Base-by-base conservation (phyloP, 2,888 invertebrate species). In the Melanostoma mellinum region DNA sequence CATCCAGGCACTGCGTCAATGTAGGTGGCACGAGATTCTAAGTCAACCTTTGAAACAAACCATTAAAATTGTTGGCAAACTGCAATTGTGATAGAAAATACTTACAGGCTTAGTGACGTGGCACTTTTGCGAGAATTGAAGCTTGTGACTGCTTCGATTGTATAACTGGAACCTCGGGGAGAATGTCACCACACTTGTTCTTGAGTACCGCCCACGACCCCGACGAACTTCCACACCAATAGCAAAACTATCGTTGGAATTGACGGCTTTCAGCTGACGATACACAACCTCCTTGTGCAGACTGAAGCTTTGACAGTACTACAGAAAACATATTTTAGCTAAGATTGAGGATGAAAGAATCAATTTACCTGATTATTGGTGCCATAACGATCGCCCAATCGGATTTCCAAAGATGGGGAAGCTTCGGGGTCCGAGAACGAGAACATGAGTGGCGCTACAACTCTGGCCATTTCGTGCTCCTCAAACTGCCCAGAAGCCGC, bases 381-480 rank as follows among this genome's bases (percentile, higher is more conserved):
- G 48, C 94, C 93, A 87, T 92, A 91, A 9, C 89, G 93, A 87
- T 88, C 94, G 3, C 98, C 98, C 8, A 98, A 94, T 35, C 98
- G 93, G 84, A 95, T 94, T 50, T 94, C 93, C 8, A 97, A 91
- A 3, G 95, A 95, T 65, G 96, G 95, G 69, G 95, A 95, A 35
- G 95, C 96, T 89, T 98, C 98, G 44, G 95, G 95, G 91, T 98
- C 98, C 3, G 97, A 94, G 91, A 98, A 98, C 67, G 97, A 97
- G 92, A 99, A 99, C 88, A 99, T 94, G 71, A 99, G 93, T 5
- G 99, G 99, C 63, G 96, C 94, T 68, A 98, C 95, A 93, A 97
- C 96, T 86, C 98, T 93, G 8, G 98, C 99, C 87, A 95, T 93
- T 92, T 99, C 99, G 90, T 99, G 97, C 90, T 99, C 99, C 75